Conservation (phyloP, 2,113 vertebrate species). For the Fulmarus glacialis region DNA sequence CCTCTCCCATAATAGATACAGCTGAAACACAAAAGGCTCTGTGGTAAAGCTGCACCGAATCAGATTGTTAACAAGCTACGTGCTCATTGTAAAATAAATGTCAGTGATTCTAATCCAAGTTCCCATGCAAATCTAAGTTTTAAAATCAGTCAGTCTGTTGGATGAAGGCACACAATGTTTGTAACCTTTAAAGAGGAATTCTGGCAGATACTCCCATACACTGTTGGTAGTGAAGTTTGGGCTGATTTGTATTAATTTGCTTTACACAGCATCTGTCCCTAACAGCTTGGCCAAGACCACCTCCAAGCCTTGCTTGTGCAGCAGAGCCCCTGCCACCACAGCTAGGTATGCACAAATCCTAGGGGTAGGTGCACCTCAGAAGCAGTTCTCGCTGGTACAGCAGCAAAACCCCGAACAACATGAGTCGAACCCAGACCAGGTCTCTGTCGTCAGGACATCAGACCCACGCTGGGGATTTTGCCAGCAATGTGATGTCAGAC, state of each 20-base stretch:
- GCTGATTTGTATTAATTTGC: neutral
- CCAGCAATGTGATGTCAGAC: neutral
- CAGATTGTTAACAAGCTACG: neutral
- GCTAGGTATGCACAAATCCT: neutral
- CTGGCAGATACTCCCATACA: neutral
- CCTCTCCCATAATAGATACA: neutral
- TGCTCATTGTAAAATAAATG: neutral
- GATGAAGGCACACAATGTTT: neutral
- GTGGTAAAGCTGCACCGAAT: neutral
- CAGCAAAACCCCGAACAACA: neutral
- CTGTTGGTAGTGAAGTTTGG: neutral
- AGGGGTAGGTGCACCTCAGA: neutral
- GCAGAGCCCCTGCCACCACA: neutral
- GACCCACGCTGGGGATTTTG: neutral
- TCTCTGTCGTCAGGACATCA: neutral
- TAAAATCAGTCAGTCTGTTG: neutral
- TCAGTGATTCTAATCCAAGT: neutral
- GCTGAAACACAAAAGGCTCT: neutral
- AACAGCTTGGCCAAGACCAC: neutral
- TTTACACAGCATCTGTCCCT: neutral
- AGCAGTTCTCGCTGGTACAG: neutral
- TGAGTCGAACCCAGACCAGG: neutral
- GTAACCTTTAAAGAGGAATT: neutral
- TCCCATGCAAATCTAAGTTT: neutral
- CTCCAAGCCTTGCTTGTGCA: neutral